These are phyloP conservation scores for Picathartes gymnocephalus DNA, from an alignment of 2,113 vertebrate species.

Conservation along the genomic window DNA sequence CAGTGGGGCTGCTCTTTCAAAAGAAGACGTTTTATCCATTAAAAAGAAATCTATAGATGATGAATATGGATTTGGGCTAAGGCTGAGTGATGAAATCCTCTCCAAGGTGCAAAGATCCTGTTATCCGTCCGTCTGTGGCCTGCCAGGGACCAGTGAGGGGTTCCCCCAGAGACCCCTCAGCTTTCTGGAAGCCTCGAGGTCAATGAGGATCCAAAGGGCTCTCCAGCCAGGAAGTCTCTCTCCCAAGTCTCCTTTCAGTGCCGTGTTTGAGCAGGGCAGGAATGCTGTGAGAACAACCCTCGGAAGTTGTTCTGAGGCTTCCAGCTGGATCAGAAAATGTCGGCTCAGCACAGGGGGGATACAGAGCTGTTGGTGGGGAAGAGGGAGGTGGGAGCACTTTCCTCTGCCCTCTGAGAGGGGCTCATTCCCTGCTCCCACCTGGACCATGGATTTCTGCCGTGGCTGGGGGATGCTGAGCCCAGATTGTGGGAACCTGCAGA, in stretches of 20 bases:
- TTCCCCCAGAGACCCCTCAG: background rate
- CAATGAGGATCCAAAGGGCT: background rate
- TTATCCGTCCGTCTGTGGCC: background rate
- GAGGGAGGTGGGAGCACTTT: accelerated
- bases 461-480: background rate
- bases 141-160: background rate
- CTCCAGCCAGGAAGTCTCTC: background rate
- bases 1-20: background rate
- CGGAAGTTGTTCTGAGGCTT: background rate
- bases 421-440: background rate
- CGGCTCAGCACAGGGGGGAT: background rate
- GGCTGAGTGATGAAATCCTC: slow-evolving; percentile 25
- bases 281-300: background rate
- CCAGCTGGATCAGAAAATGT: slow-evolving; percentile 28
- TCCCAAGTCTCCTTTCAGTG: background rate
- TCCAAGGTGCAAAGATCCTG: background rate
- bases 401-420: background rate
- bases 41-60: slow-evolving; percentile 46
- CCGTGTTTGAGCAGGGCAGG: background rate
- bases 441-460: accelerated
- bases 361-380: background rate
- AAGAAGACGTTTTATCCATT: slow-evolving; percentile 54
- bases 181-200: background rate
- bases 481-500: background rate
- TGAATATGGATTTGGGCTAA: slow-evolving; percentile 12